Base-by-base conservation (phyloP, 92 coral and sea anemone genomes). In the Phenganax subtilis region DNA sequence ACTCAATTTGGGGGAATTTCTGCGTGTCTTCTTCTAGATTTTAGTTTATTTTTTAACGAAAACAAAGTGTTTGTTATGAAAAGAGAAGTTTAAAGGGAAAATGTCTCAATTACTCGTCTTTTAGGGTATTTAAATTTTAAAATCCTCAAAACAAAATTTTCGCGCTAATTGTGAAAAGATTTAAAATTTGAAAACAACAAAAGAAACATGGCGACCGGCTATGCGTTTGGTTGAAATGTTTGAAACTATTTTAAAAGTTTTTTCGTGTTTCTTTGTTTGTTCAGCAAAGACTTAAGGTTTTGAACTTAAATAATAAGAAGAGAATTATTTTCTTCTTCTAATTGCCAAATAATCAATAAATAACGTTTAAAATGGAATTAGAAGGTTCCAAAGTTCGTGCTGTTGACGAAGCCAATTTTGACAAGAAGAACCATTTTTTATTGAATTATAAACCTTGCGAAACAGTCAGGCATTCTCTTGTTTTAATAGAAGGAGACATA, bases 391-490 rank as follows among this genome's bases (percentile, higher is more conserved):
- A 31, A 2, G 0, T 70, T 31, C 28, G 4, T 31, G n/a, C 53
- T 70, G 75, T 70, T 14, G 10, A 70, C 2, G 54, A 51, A 69
- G 53, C 55, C 0, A 10, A 51, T 11, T 0, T n/a, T 17, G 57
- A 47, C 12, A 72, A 0, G 25, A 59, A 59, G 65, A 59, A 14
- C 25, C 65, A 6, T 59, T 59, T 72, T 7, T 3, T 29, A n/a
- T 29, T 72, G 12, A 91, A 93, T 81, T 85, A 88, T 55, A 76
- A 47, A 16, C 75, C 81, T 28, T 88, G 89, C 51, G 91, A 93
- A n/a, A 87, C 85, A 62, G 87, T 91, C 63, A 84, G 83, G 67
- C 86, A 90, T 69, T 91, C 96, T 37, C 87, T 91, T 54, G 93
- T 93, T 61, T 76, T 93, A 56, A 66, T 93, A 37, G 90, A 91